A percentile compares a stretch with the other conserved stretches of the same genome.
Conservation (phyloP, 2,888 invertebrate genomes). For the Adineta ricciae region DNA sequence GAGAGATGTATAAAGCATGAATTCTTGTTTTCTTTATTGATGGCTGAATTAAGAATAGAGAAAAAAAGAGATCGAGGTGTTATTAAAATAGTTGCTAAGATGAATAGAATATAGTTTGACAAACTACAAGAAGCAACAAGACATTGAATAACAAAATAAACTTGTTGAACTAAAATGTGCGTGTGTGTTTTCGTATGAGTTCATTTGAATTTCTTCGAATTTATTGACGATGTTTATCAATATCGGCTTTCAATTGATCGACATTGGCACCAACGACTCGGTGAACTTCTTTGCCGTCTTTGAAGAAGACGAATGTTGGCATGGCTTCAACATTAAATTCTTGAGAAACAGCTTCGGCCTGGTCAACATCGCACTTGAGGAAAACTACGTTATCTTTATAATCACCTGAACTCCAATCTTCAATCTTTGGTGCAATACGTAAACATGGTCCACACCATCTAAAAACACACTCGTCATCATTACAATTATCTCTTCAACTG, state of each 20-base stretch:
- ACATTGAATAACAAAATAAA: not conserved
- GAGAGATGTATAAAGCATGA: too few species aligned
- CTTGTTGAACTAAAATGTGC: not conserved
- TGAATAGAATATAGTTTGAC: not conserved
- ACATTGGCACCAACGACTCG: slow-evolving; percentile 27
- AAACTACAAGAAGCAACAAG: not conserved
- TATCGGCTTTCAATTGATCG: slow-evolving; percentile 1
- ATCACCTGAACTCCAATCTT: not conserved
- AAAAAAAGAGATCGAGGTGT: not conserved
- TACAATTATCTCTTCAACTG: too few species aligned
- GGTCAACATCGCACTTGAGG: slow-evolving; percentile 29
- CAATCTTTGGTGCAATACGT: slow-evolving; percentile 23
- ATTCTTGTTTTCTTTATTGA: not conserved
- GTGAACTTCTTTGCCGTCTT: slow-evolving; percentile 23
- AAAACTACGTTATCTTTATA: slow-evolving; percentile 21
- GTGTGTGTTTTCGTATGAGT: too few species aligned
- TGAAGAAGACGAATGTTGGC: slow-evolving; percentile 26
- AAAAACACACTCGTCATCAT: too few species aligned
- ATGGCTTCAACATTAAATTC: slow-evolving; percentile 26
- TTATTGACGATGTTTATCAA: slow-evolving; percentile 13
- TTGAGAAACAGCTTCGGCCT: slow-evolving; percentile 16
- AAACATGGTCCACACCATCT: slow-evolving; percentile 32
- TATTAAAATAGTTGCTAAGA: not conserved
- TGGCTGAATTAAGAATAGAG: not conserved
- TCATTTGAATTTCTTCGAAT: not conserved